Percentiles rank a stretch among this genome's conserved stretches.
Evolutionary conservation across 1,140 invertebrate species (phyloP).

Genomic region (Elymnias hypermnestra): DNA sequence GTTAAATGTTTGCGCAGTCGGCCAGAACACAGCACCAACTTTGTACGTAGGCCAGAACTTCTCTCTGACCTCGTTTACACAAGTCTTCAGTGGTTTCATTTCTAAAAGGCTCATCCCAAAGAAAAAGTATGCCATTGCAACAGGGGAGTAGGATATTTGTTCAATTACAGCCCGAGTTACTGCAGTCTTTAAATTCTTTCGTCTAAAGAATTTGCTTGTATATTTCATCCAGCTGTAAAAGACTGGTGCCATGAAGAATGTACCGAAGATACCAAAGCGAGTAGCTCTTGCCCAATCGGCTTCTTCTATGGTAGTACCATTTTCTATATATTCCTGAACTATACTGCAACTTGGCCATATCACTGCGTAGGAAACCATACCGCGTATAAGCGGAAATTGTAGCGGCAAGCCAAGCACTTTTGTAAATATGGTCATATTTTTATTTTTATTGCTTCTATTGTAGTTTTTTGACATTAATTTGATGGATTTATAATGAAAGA

Average conservation of each 20-base stretch:
- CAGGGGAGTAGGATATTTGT: slow-evolving; percentile 87
- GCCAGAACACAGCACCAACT: slow-evolving; percentile 81
- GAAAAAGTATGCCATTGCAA: slow-evolving; percentile 87
- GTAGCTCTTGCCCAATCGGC: slow-evolving; percentile 40
- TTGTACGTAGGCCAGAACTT: slow-evolving; percentile 89
- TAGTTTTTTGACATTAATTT: neutral
- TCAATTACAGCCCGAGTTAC: slow-evolving; percentile 79
- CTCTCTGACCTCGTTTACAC: slow-evolving; percentile 82
- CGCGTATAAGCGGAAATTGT: slow-evolving; percentile 67
- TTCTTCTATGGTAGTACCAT: slow-evolving; percentile 33
- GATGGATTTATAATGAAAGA: neutral
- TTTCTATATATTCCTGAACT: slow-evolving; percentile 77
- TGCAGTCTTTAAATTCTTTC: slow-evolving; percentile 34
- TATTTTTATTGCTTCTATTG: neutral
- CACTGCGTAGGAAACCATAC: slow-evolving; percentile 84
- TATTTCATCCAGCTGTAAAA: slow-evolving; percentile 60
- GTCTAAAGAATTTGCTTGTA: slow-evolving; percentile 40
- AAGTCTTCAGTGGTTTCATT: slow-evolving; percentile 79
- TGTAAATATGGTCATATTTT: slow-evolving; percentile 13
- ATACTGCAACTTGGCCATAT: slow-evolving; percentile 83
- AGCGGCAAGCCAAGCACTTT: slow-evolving; percentile 8
- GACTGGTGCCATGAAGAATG: slow-evolving; percentile 61
- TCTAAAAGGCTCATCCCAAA: slow-evolving; percentile 88
- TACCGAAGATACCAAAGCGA: slow-evolving; percentile 46
- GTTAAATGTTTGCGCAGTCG: slow-evolving; percentile 88